A percentile compares a stretch with the other conserved stretches of the same genome.
Evolutionary conservation across 2,113 vertebrate genomes (phyloP).

Genomic region (Dasyurus viverrinus): DNA sequence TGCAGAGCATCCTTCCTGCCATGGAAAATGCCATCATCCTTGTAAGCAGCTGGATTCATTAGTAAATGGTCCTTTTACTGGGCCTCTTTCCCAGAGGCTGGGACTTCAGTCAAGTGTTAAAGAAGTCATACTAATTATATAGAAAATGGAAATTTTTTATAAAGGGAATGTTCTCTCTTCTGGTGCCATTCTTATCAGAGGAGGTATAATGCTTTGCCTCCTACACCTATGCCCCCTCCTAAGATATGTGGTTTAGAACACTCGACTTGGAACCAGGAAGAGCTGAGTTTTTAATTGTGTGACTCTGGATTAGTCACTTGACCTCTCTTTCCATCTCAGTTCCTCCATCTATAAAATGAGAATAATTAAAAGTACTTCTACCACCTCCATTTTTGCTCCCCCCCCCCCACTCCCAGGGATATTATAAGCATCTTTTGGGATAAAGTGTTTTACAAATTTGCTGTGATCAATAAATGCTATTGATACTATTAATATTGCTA

Average conservation of each 20-base stretch:
- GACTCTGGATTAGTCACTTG: neutral
- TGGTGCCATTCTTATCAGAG: neutral
- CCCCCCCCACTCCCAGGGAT: too few species aligned
- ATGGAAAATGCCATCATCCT: neutral
- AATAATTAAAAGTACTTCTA: neutral
- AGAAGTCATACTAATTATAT: neutral
- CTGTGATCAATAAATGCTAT: too few species aligned
- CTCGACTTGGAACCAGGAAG: too few species aligned
- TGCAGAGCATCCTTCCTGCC: neutral
- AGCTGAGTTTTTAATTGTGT: neutral
- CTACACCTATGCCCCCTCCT: too few species aligned
- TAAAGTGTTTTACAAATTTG: too few species aligned
- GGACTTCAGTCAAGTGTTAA: neutral
- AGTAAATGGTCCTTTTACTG: conserved; percentile 9
- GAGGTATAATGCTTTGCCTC: neutral
- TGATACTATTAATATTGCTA: too few species aligned
- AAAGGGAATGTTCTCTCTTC: neutral
- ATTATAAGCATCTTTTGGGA: too few species aligned
- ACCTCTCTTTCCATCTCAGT: neutral
- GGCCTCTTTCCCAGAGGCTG: neutral
- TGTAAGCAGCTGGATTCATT: neutral
- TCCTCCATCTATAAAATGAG: neutral
- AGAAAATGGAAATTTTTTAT: neutral
- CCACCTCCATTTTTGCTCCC: too few species aligned
- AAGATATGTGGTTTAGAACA: neutral